Conservation (phyloP, 2,113 vertebrate species). For the Bubo scandiacus region DNA sequence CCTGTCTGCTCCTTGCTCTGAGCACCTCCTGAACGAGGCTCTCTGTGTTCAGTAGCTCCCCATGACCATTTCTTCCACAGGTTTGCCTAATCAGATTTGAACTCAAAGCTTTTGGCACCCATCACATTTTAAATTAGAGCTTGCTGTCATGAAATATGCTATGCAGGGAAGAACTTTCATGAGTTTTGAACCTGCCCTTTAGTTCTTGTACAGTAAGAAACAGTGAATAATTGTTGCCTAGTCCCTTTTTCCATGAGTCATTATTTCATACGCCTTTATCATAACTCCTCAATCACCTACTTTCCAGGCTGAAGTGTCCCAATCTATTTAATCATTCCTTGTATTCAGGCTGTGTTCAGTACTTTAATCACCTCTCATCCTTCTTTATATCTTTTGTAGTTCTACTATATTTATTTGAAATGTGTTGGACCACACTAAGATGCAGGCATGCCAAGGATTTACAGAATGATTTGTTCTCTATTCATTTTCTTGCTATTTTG, state of each 20-base stretch:
- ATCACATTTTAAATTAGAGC: neutral
- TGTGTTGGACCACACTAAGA: neutral
- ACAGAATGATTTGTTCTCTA: neutral
- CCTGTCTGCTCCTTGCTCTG: neutral
- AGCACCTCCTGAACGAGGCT: neutral
- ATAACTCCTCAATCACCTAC: neutral
- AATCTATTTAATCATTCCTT: neutral
- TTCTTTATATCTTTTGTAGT: neutral
- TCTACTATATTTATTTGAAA: neutral
- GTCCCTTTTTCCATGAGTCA: neutral
- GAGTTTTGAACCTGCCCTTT: neutral
- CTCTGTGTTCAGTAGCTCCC: neutral
- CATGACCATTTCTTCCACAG: neutral
- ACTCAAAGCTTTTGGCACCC: neutral
- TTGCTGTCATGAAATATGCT: neutral
- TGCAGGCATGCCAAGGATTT: neutral
- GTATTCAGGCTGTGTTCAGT: neutral
- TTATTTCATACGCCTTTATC: neutral
- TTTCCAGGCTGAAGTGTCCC: neutral
- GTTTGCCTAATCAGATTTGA: neutral
- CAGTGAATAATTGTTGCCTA: neutral
- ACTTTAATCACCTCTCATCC: slow-evolving; percentile 2
- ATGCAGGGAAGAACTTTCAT: neutral
- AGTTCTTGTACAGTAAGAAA: neutral
- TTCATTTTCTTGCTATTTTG: neutral